A percentile compares a stretch with the other conserved stretches of the same genome.
These are phyloP conservation scores for Adelosebastes latens DNA, from an alignment of 2,797 vertebrate species.

Conservation along the genomic window DNA sequence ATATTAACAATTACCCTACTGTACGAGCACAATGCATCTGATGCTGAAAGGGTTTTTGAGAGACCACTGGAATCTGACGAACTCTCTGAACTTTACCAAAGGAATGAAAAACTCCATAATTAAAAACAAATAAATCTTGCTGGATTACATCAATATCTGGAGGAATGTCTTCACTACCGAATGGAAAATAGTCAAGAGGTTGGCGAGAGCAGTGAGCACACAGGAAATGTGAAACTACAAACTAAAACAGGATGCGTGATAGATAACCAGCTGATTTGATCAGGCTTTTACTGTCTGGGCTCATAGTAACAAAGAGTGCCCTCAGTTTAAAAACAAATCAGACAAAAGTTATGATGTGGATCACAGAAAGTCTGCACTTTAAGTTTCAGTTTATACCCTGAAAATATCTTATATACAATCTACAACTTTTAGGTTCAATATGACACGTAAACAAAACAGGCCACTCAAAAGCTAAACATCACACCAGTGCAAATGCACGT, in stretches of 20 bases:
- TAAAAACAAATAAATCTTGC: slow-evolving; percentile 67
- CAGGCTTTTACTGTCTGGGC: background rate
- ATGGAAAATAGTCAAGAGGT: slow-evolving; percentile 48
- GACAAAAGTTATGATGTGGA: background rate
- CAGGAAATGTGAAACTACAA: slow-evolving; percentile 57
- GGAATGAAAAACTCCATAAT: slow-evolving; percentile 30
- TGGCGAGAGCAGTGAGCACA: slow-evolving; percentile 36
- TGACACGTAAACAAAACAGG: background rate
- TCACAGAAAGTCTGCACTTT: background rate
- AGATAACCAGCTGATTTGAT: slow-evolving; percentile 31
- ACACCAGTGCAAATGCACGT: slow-evolving; percentile 19
- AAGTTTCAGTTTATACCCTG: slow-evolving; percentile 1
- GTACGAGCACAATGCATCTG: slow-evolving; percentile 3
- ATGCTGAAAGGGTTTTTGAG: background rate
- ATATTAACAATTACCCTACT: slow-evolving; percentile 19
- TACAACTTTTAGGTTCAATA: slow-evolving; percentile 28
- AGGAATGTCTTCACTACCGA: slow-evolving; percentile 50
- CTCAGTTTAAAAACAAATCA: background rate
- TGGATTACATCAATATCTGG: slow-evolving; percentile 54
- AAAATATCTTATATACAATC: slow-evolving; percentile 33
- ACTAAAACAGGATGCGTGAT: slow-evolving; percentile 56
- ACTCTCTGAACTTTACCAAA: slow-evolving; percentile 38
- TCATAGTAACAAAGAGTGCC: background rate
- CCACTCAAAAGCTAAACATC: slow-evolving; percentile 4
- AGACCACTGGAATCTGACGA: slow-evolving; percentile 27